A percentile compares a stretch with the other conserved stretches of the same genome.
phyloP scores from a whole-genome alignment of 2,888 invertebrate genomes.

The Pachymerium ferrugineum region DNA sequence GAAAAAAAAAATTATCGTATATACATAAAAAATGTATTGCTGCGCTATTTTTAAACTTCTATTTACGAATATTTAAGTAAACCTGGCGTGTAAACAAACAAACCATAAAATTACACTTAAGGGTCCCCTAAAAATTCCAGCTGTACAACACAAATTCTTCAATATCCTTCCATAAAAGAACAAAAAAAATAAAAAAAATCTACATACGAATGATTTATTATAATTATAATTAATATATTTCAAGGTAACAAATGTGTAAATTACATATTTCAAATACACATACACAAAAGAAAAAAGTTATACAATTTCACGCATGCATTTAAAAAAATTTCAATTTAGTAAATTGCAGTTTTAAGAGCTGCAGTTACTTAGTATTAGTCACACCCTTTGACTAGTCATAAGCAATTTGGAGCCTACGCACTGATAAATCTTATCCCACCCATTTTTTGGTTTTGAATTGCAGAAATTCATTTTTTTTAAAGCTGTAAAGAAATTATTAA shows the following conservation, averaged over 20 bases:
- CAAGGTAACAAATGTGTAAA: not conserved
- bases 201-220: not conserved
- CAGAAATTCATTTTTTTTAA: no score
- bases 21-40: not conserved
- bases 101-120: not conserved
- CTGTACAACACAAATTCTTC: not conserved
- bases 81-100: not conserved
- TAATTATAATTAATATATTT: not conserved
- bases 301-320: not conserved
- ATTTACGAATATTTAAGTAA: not conserved
- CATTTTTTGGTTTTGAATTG: no score
- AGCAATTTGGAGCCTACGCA: not conserved
- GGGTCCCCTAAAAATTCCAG: constrained; percentile 2
- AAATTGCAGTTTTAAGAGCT: no score
- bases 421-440: no score
- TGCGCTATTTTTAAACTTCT: not conserved
- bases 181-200: not conserved
- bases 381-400: not conserved
- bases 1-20: not conserved
- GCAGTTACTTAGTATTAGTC: no score
- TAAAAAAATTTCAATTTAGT: not conserved
- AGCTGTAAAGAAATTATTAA: no score
- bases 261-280: not conserved
- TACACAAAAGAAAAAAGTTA: not conserved
- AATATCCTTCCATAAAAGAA: no score